Conservation (phyloP, 2,797 vertebrate genomes). For the Sternotherus odoratus region DNA sequence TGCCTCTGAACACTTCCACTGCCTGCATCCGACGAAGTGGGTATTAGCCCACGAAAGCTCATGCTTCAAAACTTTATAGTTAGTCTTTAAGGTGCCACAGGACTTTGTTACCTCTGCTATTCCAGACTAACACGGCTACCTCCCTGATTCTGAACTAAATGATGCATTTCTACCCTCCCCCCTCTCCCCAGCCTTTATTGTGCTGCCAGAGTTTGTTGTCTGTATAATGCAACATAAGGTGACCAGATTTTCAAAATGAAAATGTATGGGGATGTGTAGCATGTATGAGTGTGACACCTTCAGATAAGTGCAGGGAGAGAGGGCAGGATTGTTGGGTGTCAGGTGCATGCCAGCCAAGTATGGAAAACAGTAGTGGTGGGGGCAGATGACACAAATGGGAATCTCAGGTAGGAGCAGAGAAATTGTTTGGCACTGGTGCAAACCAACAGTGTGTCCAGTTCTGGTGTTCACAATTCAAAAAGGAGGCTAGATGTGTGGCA, state of each 20-base stretch:
- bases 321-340: neutral
- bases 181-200: neutral
- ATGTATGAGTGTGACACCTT: neutral
- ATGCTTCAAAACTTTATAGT: too few relatives aligned
- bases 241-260: neutral
- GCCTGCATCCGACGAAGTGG: too few relatives aligned
- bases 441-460: neutral
- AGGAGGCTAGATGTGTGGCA: neutral
- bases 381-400: neutral
- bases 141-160: too few relatives aligned
- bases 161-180: neutral
- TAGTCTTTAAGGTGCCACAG: too few relatives aligned
- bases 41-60: too few relatives aligned
- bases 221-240: neutral
- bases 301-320: neutral
- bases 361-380: neutral
- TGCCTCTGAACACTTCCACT: too few relatives aligned
- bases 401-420: neutral
- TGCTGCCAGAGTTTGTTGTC: neutral
- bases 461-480: neutral
- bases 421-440: neutral
- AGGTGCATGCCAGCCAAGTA: neutral
- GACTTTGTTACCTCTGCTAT: too few relatives aligned
- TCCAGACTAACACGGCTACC: too few relatives aligned
- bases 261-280: neutral